Conservation (phyloP, 2,888 invertebrate genomes). For the Polyommatus icarus region DNA sequence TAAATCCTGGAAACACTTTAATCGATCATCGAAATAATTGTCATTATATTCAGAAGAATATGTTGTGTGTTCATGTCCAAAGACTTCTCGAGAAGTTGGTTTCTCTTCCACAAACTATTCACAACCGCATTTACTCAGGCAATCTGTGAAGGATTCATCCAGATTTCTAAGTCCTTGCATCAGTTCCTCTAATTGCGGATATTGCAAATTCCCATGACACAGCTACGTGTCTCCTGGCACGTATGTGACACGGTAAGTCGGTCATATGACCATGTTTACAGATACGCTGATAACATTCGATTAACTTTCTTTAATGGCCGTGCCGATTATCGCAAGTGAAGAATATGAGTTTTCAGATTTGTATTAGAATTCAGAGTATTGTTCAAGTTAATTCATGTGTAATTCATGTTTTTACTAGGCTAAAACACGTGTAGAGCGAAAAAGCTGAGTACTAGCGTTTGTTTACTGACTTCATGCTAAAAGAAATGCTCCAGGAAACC, state of each 20-base stretch:
- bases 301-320: background rate
- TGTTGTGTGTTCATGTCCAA: too few species aligned
- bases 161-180: background rate
- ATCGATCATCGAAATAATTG: too few species aligned
- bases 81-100: too few species aligned
- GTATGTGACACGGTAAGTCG: background rate
- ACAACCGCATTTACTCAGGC: background rate
- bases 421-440: too few species aligned
- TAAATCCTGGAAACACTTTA: too few species aligned
- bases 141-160: background rate
- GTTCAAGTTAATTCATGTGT: too few species aligned
- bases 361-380: background rate
- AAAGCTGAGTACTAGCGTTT: too few species aligned
- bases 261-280: conserved; percentile 8
- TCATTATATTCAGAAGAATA: too few species aligned
- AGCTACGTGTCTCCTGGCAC: background rate
- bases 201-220: background rate
- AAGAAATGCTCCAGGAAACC: too few species aligned
- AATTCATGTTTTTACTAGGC: too few species aligned
- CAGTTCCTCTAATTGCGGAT: background rate
- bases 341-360: background rate
- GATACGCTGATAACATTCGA: conserved; percentile 2
- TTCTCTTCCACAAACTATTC: background rate
- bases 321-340: background rate
- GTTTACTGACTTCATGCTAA: too few species aligned